Base-by-base conservation (phyloP, 2,888 invertebrate species). In the Stenodema calcarata region DNA sequence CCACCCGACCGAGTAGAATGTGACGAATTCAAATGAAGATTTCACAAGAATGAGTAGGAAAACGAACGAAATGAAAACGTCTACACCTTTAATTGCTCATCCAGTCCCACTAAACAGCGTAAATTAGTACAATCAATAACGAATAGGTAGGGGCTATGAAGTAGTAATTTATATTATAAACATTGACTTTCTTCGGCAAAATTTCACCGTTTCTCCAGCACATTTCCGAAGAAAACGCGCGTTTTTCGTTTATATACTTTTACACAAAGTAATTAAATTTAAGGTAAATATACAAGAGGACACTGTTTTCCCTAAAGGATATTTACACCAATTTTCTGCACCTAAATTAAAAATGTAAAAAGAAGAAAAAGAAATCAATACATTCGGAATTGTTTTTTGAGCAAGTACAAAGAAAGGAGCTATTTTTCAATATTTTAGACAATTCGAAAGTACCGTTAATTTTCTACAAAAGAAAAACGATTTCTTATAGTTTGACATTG, bases 51-150 rank as follows among this genome's bases (percentile, higher is more conserved):
- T n/a, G 62, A 12, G 12, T 62, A 18, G 62, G 62, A 11, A 27
- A 62, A 62, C 18, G 47, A 47, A 47, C 4, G 7, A 62, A 18
- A 35, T 35, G 62, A 27, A 62, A 23, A 62, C 62, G 23, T 62
- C 62, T 62, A 62, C 62, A 62, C 62, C 23, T 23, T 27, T 62
- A 27, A 35, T 35, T 35, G 35, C 70, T 35, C 73, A 41, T 35
- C 28, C 41, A 35, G 16, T n/a, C 35, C 35, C 35, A 14, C 73
- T 73, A 73, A 41, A 73, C 73, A 73, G 73, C 73, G n/a, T 28
- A 73, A 73, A 62, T 62, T 18, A 62, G 73, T 73, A 73, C 73
- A 41, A 73, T 73, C 35, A 73, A 73, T 73, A 78, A 78, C 78
- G 78, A 44, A 73, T 73, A 73, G 44, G 75, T 76, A 76, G 1